Conservation (phyloP, 2,888 invertebrate species). For the Charanyca ferruginea region DNA sequence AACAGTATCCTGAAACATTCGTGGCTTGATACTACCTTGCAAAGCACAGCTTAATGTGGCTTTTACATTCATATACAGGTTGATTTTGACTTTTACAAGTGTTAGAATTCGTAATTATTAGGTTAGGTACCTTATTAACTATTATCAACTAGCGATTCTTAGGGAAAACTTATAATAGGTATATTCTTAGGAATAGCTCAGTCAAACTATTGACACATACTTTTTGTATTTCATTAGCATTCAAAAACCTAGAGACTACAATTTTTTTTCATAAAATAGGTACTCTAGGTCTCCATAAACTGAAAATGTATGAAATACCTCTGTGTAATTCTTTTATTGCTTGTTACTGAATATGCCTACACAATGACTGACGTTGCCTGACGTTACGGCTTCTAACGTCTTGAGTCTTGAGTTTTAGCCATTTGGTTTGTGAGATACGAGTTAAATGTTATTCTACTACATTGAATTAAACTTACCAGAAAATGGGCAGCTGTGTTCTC, state of each 20-base stretch:
- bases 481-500: too few relatives aligned
- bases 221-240: not conserved
- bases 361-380: constrained; percentile 9
- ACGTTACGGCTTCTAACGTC: constrained; percentile 17
- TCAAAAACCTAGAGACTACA: not conserved
- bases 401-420: constrained; percentile 14
- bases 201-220: not conserved
- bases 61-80: not conserved
- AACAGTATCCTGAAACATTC: constrained; percentile 26
- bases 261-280: constrained; percentile 24
- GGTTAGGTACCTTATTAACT: too few relatives aligned
- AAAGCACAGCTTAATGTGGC: constrained; percentile 7
- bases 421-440: constrained; percentile 32
- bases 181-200: too few relatives aligned
- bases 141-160: too few relatives aligned
- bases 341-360: constrained; percentile 20
- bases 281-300: constrained; percentile 1
- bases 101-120: too few relatives aligned
- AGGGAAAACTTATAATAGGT: too few relatives aligned
- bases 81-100: constrained; percentile 2
- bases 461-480: too few relatives aligned
- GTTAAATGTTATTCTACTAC: constrained; percentile 19
- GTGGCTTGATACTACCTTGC: constrained; percentile 2
- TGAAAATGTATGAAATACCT: constrained; percentile 20
- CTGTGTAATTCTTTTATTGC: constrained; percentile 25